Evolutionary conservation across 2,888 invertebrate species (phyloP).

Genomic region (Drosophila meridionalis): DNA sequence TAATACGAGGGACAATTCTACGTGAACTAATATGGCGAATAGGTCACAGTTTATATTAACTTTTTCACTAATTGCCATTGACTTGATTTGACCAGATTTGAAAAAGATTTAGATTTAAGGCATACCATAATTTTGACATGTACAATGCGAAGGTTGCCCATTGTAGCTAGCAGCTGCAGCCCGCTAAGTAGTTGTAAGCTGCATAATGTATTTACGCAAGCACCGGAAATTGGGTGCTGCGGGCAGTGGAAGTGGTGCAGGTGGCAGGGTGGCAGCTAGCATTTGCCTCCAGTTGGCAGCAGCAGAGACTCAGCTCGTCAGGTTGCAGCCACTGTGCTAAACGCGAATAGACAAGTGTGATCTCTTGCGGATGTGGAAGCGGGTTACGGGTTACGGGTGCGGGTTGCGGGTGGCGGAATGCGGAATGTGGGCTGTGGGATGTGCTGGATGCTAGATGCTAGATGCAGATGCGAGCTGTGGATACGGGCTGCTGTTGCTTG

Average conservation of each 20-base stretch:
- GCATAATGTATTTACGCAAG: slow-evolving; percentile 82
- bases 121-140: not conserved
- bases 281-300: slow-evolving; percentile 12
- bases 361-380: slow-evolving; percentile 56
- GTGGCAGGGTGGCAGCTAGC: slow-evolving; percentile 12
- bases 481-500: slow-evolving; percentile 30
- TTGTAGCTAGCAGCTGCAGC: slow-evolving; percentile 32
- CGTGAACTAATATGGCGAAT: too few species aligned
- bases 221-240: slow-evolving; percentile 81
- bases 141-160: slow-evolving; percentile 3
- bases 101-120: not conserved
- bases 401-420: not conserved
- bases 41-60: too few species aligned
- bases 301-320: slow-evolving; percentile 38
- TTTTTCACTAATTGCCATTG: too few species aligned
- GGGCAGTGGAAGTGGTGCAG: not conserved
- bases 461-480: slow-evolving; percentile 15
- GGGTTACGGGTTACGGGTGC: not conserved
- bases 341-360: slow-evolving; percentile 78
- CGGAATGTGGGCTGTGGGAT: not conserved
- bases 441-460: slow-evolving; percentile 6
- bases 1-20: too few species aligned
- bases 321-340: slow-evolving; percentile 63
- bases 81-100: not conserved
- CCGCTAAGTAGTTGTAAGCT: slow-evolving; percentile 78